Evolutionary conservation across 2,113 vertebrate species (phyloP), one percentile per base, ranked within the genome.

Genomic region (Menidia beryllina): DNA sequence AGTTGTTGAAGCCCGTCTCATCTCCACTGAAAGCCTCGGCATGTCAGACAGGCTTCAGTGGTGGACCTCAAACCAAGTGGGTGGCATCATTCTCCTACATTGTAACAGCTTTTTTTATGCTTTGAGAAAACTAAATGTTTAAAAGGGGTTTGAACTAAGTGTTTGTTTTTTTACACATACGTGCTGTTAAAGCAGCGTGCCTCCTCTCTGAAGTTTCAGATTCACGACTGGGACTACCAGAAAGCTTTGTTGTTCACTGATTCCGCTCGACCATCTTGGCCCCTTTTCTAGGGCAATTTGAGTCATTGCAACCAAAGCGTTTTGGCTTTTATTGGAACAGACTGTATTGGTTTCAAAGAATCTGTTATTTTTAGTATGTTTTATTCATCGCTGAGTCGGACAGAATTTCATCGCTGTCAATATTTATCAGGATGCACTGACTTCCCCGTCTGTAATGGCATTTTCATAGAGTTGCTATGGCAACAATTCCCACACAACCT

Each of bases 381-480:
- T 69, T 52, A 67, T 79, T 72, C 36, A 47, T 63, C 34, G 23
- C 23, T 19, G 11, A 15, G 27, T 1, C 11, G 30, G 58, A 72
- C 48, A 58, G 21, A 52, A 47, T 52, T 21, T 58, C 7, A 62
- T n/a, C 38, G 57, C 53, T 72, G 54, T 71, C 25, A 54, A 53
- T 61, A 50, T 49, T 76, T 59, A 71, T 75, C 67, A 47, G 12
- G 41, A 52, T 17, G 54, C 39, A 81, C 77, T 47, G 27, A 52
- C 77, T 70, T 59, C 63, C 41, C 56, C 39, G 17, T 79, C 43
- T 43, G 14, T 63, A 73, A 70, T 61, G 74, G 57, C 66, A 59
- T 77, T 83, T 77, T 50, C 75, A 54, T 49, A 51, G 60, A 57
- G 86, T 84, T 84, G 70, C 81, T 61, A 82, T 86, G 78, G 68